These are phyloP conservation scores for Melitaea cinxia DNA, from an alignment of 1,140 invertebrate genomes.

Conservation along the genomic window DNA sequence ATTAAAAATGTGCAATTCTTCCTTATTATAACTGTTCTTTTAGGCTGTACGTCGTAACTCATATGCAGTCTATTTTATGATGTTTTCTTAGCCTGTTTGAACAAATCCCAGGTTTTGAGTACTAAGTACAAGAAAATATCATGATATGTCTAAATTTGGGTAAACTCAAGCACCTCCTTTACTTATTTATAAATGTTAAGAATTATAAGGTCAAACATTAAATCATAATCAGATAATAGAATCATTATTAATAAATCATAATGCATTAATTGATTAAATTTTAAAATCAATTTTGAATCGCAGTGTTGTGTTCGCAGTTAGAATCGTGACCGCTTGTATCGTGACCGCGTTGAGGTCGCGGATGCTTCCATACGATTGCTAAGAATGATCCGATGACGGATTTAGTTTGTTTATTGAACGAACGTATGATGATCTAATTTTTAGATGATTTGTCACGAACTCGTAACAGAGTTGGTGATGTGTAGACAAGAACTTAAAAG, in stretches of 20 bases:
- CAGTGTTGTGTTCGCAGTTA: slow-evolving; percentile 13
- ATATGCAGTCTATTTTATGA: no score
- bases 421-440: slow-evolving; percentile 67
- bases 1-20: no score
- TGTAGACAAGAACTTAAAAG: slow-evolving; percentile 33
- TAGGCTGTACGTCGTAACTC: no score
- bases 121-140: no score
- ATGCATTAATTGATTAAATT: not conserved
- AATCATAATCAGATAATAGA: not conserved
- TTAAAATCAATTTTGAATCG: slow-evolving; percentile 1
- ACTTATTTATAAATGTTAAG: no score
- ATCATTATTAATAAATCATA: not conserved
- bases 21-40: no score
- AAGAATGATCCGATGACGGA: slow-evolving; percentile 46
- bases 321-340: slow-evolving; percentile 44
- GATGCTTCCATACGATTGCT: slow-evolving; percentile 53
- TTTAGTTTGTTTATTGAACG: slow-evolving; percentile 54
- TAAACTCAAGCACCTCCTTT: no score
- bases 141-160: no score
- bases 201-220: not conserved
- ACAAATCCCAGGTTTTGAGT: no score
- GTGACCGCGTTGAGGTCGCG: slow-evolving; percentile 37
- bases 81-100: no score
- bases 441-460: slow-evolving; percentile 49
- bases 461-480: slow-evolving; percentile 31